A percentile compares a stretch with the other conserved stretches of the same genome.
Conservation (phyloP, 2,888 invertebrate species). For the Platycheirus rosarum region DNA sequence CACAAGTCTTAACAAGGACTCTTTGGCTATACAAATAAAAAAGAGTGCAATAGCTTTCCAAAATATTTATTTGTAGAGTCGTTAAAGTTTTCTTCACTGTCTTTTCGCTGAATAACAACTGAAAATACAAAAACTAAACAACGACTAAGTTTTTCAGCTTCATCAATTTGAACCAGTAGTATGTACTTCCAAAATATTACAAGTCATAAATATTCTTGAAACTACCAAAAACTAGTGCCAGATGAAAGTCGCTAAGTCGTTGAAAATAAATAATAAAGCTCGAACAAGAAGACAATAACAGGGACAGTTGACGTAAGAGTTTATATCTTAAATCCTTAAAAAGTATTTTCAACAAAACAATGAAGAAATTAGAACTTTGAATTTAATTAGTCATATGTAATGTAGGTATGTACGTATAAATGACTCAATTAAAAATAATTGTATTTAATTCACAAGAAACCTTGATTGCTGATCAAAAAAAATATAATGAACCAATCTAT, state of each 20-base stretch:
- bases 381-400: too few species aligned
- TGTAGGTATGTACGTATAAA: too few species aligned
- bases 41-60: constrained; percentile 53
- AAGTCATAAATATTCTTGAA: constrained; percentile 59
- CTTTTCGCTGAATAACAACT: constrained; percentile 12
- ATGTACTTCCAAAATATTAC: constrained; percentile 56
- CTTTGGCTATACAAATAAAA: constrained; percentile 8
- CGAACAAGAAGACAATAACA: too few species aligned
- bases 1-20: constrained; percentile 40
- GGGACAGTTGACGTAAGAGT: too few species aligned
- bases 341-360: too few species aligned
- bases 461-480: too few species aligned
- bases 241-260: constrained; percentile 33
- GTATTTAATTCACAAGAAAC: too few species aligned
- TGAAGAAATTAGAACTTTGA: too few species aligned
- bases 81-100: constrained; percentile 54
- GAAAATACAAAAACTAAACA: neutral
- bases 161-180: constrained; percentile 63
- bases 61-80: constrained; percentile 51
- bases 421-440: too few species aligned
- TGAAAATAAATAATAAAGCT: constrained; percentile 9
- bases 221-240: constrained; percentile 19
- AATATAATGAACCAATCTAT: too few species aligned
- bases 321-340: too few species aligned
- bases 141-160: constrained; percentile 60